Evolutionary conservation across 2,113 vertebrate species (phyloP).

Genomic region (Pangasianodon hypophthalmus): DNA sequence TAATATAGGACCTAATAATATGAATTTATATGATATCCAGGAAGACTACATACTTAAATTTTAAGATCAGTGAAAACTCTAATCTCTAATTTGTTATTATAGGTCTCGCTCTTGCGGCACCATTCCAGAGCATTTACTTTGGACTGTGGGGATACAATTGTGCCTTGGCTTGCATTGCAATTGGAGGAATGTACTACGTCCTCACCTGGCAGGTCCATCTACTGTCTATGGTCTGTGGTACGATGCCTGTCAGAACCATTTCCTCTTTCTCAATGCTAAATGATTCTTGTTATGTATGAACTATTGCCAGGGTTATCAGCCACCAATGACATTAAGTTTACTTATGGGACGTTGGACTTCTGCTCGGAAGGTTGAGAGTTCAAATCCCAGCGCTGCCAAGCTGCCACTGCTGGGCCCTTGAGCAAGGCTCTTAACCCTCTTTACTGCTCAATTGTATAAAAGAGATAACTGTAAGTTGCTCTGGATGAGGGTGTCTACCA

Average conservation of each 20-base stretch:
- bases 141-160: constrained; percentile 96
- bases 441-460: too few species aligned
- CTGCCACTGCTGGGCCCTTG: too few species aligned
- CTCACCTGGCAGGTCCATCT: constrained; percentile 95
- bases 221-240: constrained; percentile 87
- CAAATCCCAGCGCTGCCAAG: too few species aligned
- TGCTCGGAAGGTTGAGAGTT: too few species aligned
- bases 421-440: too few species aligned
- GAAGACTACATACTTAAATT: neutral
- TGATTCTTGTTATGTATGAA: constrained; percentile 15
- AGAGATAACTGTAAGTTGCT: too few species aligned
- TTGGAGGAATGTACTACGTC: constrained; percentile 93
- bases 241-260: constrained; percentile 53
- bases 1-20: neutral
- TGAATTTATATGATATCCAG: too few species aligned
- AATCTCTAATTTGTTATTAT: constrained; percentile 29
- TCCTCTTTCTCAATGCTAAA: neutral
- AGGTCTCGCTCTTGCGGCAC: constrained; percentile 88
- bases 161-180: constrained; percentile 85
- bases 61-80: neutral
- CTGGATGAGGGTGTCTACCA: neutral
- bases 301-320: neutral
- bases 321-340: neutral
- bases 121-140: constrained; percentile 83
- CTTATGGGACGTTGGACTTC: too few species aligned